Base-by-base conservation (phyloP, 2,888 invertebrate species). In the Oligia strigilis region DNA sequence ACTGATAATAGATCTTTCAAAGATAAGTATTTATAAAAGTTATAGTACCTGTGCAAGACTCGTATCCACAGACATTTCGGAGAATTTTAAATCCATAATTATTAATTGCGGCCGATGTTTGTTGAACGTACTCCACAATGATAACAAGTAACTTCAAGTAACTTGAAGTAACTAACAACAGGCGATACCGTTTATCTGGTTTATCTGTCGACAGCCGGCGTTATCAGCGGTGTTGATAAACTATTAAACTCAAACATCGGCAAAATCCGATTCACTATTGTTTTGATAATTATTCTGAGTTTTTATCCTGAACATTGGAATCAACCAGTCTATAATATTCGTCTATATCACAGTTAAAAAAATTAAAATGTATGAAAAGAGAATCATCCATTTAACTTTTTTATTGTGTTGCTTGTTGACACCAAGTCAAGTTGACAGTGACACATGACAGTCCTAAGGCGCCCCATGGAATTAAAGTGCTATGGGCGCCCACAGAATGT, bases 21-120 rank as follows among this genome's bases (percentile, higher is more conserved):
- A 46, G 19, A 19, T 17, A 58, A 9, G 46, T 43, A 49, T 36
- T 23, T 36, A 36, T 71, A 58, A 58, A 72, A 72, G n/a, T 72
- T n/a, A 36, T 40, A 40, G 19, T 78, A 88, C 88, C 87, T 83
- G 78, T 46, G 84, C 88, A 46, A 87, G 84, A 52, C 49, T 80
- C 1, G 88, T 87, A 17, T 89, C 81, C 79, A 82, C 83, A 11
- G 69, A 23, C 79, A 86, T 89, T 87, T 83, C 46, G 58, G 87
- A 83, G 69, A 88, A 89, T 75, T 67, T 73, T 36, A 89, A 71
- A 5, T 82, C 84, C 85, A 89, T 88, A 36, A n/a, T 72, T 49
- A 58, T n/a, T 23, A 36, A 65, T 49, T 69, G 14, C 52, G 11
- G n/a, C 58, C 1, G 60, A 23, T 23, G 52, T 64, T 14, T 23